phyloP scores from a whole-genome alignment of 2,888 invertebrate species.

The Aphrophora alni region DNA sequence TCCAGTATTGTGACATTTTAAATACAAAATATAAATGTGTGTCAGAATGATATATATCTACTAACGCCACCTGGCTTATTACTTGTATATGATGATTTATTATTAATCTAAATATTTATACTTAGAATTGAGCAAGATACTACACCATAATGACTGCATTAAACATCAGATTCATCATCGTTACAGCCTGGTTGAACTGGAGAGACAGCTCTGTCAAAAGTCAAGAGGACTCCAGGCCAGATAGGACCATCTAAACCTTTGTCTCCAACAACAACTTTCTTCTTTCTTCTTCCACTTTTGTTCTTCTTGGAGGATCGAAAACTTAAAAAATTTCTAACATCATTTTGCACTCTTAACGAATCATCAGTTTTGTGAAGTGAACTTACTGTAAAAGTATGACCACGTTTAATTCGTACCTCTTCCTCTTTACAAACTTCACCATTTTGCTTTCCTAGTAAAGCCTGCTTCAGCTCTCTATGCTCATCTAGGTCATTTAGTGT shows the following conservation, averaged over 20 bases:
- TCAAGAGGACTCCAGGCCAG: constrained; percentile 46
- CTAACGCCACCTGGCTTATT: no score
- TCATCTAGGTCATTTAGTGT: background rate
- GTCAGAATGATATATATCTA: no score
- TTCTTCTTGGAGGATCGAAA: constrained; percentile 31
- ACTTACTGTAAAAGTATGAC: constrained; percentile 16
- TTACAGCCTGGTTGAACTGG: constrained; percentile 12
- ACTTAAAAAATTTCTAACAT: constrained; percentile 30
- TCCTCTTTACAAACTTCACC: background rate
- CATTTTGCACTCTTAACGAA: background rate
- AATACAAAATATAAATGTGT: no score
- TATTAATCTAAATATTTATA: no score
- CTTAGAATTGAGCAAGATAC: background rate
- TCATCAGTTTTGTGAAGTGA: background rate
- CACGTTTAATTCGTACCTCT: constrained; percentile 19
- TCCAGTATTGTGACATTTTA: no score
- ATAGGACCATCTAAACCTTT: constrained; percentile 37
- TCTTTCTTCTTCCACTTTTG: constrained; percentile 33
- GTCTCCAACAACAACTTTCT: constrained; percentile 43
- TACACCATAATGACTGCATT: background rate
- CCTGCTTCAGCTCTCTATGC: background rate
- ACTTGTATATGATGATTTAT: no score
- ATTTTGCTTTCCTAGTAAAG: background rate
- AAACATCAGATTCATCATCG: background rate
- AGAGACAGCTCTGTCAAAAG: constrained; percentile 45